Percentiles rank a stretch among this genome's conserved stretches.
phyloP scores from a whole-genome alignment of 2,113 vertebrate genomes.

The Pionites leucogaster region DNA sequence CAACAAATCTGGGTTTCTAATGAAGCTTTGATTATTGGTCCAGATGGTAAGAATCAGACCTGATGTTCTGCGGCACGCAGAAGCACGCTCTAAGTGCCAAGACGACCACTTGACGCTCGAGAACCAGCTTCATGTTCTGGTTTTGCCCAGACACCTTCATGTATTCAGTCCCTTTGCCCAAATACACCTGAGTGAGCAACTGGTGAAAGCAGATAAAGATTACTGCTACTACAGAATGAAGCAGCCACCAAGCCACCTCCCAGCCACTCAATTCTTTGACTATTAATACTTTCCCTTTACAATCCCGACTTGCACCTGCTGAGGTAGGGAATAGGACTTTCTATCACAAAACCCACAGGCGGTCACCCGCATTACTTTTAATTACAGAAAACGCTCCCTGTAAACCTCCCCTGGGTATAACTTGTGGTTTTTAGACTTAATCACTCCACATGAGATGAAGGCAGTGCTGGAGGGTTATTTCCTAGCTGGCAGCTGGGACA shows the following conservation, averaged over 20 bases:
- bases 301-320: not conserved
- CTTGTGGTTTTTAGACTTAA: not conserved
- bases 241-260: not conserved
- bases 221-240: not conserved
- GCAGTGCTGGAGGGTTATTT: not conserved
- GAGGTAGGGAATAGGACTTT: not conserved
- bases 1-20: constrained; percentile 46
- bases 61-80: not conserved
- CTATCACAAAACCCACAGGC: not conserved
- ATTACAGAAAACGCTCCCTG: not conserved
- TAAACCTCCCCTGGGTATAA: not conserved
- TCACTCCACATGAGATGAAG: not conserved
- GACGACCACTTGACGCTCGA: not conserved
- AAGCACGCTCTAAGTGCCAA: not conserved
- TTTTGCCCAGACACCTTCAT: not conserved
- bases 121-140: not conserved
- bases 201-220: not conserved
- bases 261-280: rapidly evolving
- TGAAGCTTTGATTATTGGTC: constrained; percentile 38
- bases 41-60: constrained; percentile 30
- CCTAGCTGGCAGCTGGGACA: not conserved
- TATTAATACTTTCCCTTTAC: not conserved
- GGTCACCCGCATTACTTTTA: not conserved
- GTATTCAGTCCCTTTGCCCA: not conserved
- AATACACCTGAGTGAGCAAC: not conserved